Percentiles rank a stretch among this genome's conserved stretches.
Conservation (phyloP, 2,113 vertebrate species). For the Aegypius monachus region DNA sequence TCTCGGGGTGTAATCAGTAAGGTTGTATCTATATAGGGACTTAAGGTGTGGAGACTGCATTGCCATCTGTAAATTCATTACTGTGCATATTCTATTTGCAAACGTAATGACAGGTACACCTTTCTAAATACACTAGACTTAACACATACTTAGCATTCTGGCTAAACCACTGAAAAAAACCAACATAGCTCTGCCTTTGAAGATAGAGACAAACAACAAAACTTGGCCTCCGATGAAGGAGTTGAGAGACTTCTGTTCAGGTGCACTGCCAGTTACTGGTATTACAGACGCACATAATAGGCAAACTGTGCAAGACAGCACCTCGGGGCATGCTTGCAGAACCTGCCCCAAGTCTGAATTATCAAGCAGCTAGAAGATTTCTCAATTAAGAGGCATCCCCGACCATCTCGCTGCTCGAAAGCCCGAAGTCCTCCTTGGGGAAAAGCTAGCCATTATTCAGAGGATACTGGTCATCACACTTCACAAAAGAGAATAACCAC, state of each 20-base stretch:
- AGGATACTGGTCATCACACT: fast-evolving
- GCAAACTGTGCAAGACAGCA: not conserved
- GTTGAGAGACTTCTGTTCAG: not conserved
- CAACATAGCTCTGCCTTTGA: not conserved
- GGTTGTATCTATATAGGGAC: not conserved
- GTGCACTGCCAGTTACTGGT: not conserved
- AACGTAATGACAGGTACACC: not conserved
- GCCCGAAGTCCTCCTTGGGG: not conserved
- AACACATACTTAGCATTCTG: not conserved
- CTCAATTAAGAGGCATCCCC: not conserved
- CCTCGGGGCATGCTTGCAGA: not conserved
- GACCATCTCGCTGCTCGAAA: not conserved
- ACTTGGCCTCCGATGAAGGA: not conserved
- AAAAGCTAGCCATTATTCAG: not conserved
- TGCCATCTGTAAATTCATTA: not conserved
- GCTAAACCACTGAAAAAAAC: not conserved
- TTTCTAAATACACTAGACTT: not conserved
- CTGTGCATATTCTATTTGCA: not conserved
- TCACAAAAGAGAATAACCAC: not conserved
- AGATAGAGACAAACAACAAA: not conserved
- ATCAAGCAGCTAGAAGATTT: not conserved
- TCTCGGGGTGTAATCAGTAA: not conserved
- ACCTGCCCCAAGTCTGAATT: not conserved
- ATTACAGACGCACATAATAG: not conserved
- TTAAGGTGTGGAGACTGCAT: not conserved